Base-by-base conservation (phyloP, 2,113 vertebrate species). In the Tragelaphus imberbis region DNA sequence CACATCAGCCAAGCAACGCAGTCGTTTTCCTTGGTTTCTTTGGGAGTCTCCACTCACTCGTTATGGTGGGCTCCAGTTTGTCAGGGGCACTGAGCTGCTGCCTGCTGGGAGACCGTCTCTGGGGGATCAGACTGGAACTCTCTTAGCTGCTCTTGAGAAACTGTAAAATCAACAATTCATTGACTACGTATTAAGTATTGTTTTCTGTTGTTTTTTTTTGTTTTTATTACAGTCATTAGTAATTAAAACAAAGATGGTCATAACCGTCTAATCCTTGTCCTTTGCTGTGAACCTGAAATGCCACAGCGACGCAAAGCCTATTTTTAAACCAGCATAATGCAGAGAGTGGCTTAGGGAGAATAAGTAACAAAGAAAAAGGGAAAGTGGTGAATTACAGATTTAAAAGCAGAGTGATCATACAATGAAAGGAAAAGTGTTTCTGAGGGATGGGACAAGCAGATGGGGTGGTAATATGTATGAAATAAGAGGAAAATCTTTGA, bases 371-470 rank as follows among this genome's bases (percentile, higher is more conserved):
- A 91, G 68, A 25, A 47, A 81, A 84, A 40, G 61, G 79, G 15
- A 59, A 90, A 88, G 14, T 40, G 40, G 55, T 40, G 15, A 53
- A 91, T 91, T 89, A 61, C 23, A n/a, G 71, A 79, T 33, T 85
- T 93, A 51, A 95, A 87, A 33, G 58, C 97, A 88, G 55, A 87
- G 86, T 95, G 61, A 61, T 59, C 56, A 95, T 77, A 59, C 94
- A 92, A 47, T 55, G 79, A 95, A 96, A 97, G 91, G 86, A 47
- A 91, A 96, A 82, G 53, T 68, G 81, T 61, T 82, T 55, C 44
- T 65, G 58, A 90, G 68, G 33, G 16, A n/a, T 94, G 47, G 95
- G 58, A 90, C 36, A 61, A 82, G 19, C 30, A 97, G 81, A 68
- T 81, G 44, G 58, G 14, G 5, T 79, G 19, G 88, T 75, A 44